Conservation (phyloP, 2,113 vertebrate species). For the Oostethus manadensis region DNA sequence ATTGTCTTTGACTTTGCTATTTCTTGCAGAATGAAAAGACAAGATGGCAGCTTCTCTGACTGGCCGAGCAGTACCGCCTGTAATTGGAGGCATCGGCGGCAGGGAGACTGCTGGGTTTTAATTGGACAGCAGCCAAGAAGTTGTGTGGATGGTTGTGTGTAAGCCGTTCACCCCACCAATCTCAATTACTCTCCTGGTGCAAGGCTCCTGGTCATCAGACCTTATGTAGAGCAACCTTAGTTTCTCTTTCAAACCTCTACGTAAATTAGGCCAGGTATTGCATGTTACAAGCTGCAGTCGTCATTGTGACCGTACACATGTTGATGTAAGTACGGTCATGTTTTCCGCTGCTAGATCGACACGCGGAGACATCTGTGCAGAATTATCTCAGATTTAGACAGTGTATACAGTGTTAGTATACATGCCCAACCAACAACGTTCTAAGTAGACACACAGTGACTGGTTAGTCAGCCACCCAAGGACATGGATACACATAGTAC, state of each 20-base stretch:
- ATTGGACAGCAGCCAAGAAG: conserved; percentile 63
- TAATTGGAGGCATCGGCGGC: conserved; percentile 68
- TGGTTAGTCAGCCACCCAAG: no score
- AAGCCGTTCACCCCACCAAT: conserved; percentile 37
- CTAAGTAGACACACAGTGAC: no score
- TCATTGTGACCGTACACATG: neutral
- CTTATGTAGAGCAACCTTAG: conserved; percentile 38
- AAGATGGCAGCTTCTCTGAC: conserved; percentile 61
- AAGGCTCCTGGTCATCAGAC: conserved; percentile 29
- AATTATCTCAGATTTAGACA: conserved; percentile 18
- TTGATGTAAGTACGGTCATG: neutral
- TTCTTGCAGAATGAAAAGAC: conserved; percentile 26
- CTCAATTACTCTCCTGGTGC: conserved; percentile 61
- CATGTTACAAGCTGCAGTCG: conserved; percentile 25
- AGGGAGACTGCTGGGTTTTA: conserved; percentile 52
- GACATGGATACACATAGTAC: no score
- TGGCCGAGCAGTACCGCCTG: conserved; percentile 45
- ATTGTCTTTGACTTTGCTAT: conserved; percentile 57
- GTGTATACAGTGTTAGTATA: neutral
- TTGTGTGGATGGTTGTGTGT: conserved; percentile 47
- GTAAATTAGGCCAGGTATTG: neutral
- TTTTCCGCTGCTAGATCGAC: conserved; percentile 7
- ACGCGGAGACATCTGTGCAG: conserved; percentile 11
- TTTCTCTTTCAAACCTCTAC: conserved; percentile 25
- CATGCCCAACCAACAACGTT: no score